Conservation (phyloP, 2,113 vertebrate species). For the Pedetes capensis region DNA sequence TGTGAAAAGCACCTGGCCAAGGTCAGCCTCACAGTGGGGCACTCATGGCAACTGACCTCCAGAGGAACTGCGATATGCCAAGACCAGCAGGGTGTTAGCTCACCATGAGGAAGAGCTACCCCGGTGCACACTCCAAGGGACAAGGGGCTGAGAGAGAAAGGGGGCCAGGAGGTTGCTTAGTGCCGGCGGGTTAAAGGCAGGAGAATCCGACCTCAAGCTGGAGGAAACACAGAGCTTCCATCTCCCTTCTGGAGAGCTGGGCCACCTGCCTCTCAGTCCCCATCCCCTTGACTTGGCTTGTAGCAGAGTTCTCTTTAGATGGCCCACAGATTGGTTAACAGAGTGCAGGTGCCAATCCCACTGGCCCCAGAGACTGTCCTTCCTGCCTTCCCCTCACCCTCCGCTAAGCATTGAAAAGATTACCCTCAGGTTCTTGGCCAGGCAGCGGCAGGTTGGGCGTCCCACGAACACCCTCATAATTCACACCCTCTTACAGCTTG, state of each 20-base stretch:
- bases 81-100: neutral
- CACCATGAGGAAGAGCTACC: neutral
- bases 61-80: neutral
- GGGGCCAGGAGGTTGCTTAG: neutral
- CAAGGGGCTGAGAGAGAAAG: neutral
- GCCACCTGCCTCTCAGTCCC: neutral
- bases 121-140: neutral
- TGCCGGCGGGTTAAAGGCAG: neutral
- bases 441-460: accelerated
- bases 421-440: neutral
- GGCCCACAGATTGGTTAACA: neutral
- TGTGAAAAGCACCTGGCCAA: neutral
- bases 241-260: neutral
- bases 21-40: no score
- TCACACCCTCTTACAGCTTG: neutral
- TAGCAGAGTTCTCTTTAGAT: neutral
- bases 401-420: neutral
- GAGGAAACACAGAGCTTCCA: neutral
- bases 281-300: neutral
- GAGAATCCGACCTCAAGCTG: no score
- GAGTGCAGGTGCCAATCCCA: neutral
- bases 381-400: no score
- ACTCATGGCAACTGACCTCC: neutral
- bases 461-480: neutral
- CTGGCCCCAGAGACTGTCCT: neutral